Conservation (phyloP, 2,113 vertebrate species). For the Anguilla japonica region DNA sequence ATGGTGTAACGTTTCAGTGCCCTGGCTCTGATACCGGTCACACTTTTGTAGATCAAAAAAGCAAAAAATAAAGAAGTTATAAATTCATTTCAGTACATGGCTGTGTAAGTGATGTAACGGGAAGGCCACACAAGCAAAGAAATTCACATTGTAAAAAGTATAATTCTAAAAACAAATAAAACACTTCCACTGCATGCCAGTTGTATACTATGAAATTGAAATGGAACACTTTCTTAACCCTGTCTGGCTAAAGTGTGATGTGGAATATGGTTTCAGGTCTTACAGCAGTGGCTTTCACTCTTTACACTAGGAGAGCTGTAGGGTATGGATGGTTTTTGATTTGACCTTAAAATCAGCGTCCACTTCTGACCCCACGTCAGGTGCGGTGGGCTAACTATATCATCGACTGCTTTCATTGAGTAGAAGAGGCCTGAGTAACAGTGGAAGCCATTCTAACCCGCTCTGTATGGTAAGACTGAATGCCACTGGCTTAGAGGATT, state of each 20-base stretch:
- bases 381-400: neutral
- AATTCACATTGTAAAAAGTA: neutral
- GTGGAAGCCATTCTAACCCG: neutral
- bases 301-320: neutral
- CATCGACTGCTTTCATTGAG: too few species aligned
- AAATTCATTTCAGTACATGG: neutral
- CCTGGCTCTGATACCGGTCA: neutral
- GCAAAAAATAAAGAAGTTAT: too few species aligned
- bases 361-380: neutral
- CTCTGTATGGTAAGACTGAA: neutral
- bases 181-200: neutral
- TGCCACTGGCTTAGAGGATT: neutral
- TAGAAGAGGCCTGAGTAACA: neutral
- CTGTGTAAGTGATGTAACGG: too few species aligned
- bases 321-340: neutral
- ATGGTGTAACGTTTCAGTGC: neutral
- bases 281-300: neutral
- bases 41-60: neutral
- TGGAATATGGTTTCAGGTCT: neutral
- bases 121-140: neutral
- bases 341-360: neutral
- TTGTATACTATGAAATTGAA: neutral
- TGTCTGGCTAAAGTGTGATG: neutral
- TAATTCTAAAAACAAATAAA: neutral
- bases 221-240: neutral